A percentile compares a stretch with the other conserved stretches of the same genome.
Evolutionary conservation across 2,797 vertebrate species (phyloP).

Genomic region (Phoxinus dragarum): DNA sequence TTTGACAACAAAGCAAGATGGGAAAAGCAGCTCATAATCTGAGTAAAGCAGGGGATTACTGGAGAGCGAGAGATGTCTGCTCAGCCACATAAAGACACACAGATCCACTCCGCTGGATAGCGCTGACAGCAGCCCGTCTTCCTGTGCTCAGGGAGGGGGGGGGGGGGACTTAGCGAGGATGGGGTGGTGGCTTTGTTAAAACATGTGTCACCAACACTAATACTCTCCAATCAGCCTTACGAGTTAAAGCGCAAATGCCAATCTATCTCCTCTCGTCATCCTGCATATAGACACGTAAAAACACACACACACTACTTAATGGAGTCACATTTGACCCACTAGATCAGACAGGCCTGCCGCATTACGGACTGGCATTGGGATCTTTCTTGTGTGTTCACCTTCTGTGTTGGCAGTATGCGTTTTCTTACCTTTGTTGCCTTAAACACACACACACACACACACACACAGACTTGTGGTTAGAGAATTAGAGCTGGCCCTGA

Average conservation of each 20-base stretch:
- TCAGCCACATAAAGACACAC: constrained; percentile 37
- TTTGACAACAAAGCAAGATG: constrained; percentile 67
- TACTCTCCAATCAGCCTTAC: constrained; percentile 44
- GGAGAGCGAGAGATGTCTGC: constrained; percentile 62
- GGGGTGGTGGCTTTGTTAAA: constrained; percentile 43
- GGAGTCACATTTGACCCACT: constrained; percentile 8
- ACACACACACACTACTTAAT: neutral
- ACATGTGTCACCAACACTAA: constrained; percentile 54
- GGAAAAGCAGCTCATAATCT: constrained; percentile 70
- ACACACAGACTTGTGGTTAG: constrained; percentile 22
- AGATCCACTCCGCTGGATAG: constrained; percentile 53
- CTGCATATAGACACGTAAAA: neutral
- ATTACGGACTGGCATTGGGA: neutral
- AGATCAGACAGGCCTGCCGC: neutral
- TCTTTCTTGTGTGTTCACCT: neutral
- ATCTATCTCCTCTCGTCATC: constrained; percentile 27
- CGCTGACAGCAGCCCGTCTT: constrained; percentile 34
- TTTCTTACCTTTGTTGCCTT: constrained; percentile 23
- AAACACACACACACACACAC: constrained; percentile 29
- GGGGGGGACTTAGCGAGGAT: constrained; percentile 14
- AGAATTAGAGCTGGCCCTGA: constrained; percentile 35
- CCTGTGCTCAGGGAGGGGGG: constrained; percentile 12
- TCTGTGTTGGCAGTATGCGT: neutral
- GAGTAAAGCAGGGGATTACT: constrained; percentile 78
- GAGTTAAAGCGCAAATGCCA: constrained; percentile 34